Evolutionary conservation across 1,140 invertebrate genomes (phyloP).

Genomic region (Aphelinus certus): DNA sequence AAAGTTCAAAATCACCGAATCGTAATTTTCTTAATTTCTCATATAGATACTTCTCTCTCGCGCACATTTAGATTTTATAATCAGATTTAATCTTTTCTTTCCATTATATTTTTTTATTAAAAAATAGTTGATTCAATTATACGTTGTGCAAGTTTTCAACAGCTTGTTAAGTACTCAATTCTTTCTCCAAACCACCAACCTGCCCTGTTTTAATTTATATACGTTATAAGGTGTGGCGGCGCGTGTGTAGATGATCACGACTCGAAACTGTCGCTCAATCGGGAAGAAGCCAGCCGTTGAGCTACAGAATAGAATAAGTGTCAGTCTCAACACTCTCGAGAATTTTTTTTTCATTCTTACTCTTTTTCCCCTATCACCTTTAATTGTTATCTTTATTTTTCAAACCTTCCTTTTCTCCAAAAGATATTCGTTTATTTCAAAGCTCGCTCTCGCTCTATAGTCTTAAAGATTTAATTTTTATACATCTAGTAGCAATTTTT

Average conservation of each 20-base stretch:
- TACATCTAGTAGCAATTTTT: conserved; percentile 52
- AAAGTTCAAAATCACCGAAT: conserved; percentile 39
- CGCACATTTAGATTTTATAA: conserved; percentile 35
- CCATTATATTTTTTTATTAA: conserved; percentile 38
- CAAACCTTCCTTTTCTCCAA: conserved; percentile 41
- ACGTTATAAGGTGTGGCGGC: conserved; percentile 38
- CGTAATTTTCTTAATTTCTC: conserved; percentile 26
- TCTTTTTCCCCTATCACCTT: conserved; percentile 6
- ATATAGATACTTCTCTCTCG: conserved; percentile 24
- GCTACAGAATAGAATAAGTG: conserved; percentile 42
- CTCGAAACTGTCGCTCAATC: conserved; percentile 43
- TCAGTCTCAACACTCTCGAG: conserved; percentile 54
- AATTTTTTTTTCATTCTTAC: conserved; percentile 19
- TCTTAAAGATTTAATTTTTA: conserved; percentile 46
- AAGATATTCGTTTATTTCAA: conserved; percentile 45
- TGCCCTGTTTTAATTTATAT: conserved; percentile 27
- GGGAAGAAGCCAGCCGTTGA: conserved; percentile 41
- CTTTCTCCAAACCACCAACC: conserved; percentile 15
- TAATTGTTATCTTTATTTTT: conserved; percentile 24
- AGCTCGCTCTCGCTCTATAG: conserved; percentile 50
- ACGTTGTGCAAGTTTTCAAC: conserved; percentile 17
- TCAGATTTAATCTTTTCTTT: conserved; percentile 35
- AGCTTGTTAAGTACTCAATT: conserved; percentile 18
- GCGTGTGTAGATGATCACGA: conserved; percentile 44
- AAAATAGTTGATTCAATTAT: conserved; percentile 40